A percentile compares a stretch with the other conserved stretches of the same genome.
phyloP scores from a whole-genome alignment of 1,140 invertebrate genomes.

The Heterodera schachtii region DNA sequence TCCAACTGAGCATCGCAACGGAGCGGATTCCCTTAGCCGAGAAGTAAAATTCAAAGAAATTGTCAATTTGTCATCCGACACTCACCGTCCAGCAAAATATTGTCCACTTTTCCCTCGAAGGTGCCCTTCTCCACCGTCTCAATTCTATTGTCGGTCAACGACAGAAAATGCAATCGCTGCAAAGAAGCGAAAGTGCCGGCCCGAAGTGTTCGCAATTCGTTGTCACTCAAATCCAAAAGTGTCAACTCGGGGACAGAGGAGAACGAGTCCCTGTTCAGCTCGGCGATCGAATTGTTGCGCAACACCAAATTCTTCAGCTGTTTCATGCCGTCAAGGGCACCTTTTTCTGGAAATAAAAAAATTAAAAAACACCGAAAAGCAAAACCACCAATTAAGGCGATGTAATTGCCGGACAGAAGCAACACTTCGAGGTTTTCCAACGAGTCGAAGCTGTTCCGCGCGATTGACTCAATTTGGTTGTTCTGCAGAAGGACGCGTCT shows the following conservation, averaged over 20 bases:
- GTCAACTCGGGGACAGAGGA: slow-evolving; percentile 48
- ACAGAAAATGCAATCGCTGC: slow-evolving; percentile 53
- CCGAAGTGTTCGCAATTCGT: slow-evolving; percentile 43
- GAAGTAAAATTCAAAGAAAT: neutral
- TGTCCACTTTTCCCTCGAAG: slow-evolving; percentile 54
- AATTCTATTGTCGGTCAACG: slow-evolving; percentile 56
- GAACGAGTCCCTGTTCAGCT: slow-evolving; percentile 55
- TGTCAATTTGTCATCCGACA: slow-evolving; percentile 23
- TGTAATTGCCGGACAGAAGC: slow-evolving; percentile 54
- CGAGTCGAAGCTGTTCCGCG: slow-evolving; percentile 60
- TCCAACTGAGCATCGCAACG: slow-evolving; percentile 59
- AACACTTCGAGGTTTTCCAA: slow-evolving; percentile 49
- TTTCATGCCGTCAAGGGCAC: slow-evolving; percentile 65
- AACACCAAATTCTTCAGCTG: slow-evolving; percentile 61
- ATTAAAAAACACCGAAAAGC: slow-evolving; percentile 17
- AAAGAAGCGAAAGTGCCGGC: slow-evolving; percentile 52
- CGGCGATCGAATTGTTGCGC: slow-evolving; percentile 54
- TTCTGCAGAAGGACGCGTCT: slow-evolving; percentile 53
- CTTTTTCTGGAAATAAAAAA: slow-evolving; percentile 51
- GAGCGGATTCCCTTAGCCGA: slow-evolving; percentile 54
- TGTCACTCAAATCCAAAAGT: slow-evolving; percentile 52
- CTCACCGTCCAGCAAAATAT: slow-evolving; percentile 58
- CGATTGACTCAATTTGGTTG: slow-evolving; percentile 56
- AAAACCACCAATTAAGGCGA: slow-evolving; percentile 40
- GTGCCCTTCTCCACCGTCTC: slow-evolving; percentile 48